Evolutionary conservation across 2,797 vertebrate species (phyloP), one percentile per base, ranked within the genome.

Genomic region (Uromys caudimaculatus): DNA sequence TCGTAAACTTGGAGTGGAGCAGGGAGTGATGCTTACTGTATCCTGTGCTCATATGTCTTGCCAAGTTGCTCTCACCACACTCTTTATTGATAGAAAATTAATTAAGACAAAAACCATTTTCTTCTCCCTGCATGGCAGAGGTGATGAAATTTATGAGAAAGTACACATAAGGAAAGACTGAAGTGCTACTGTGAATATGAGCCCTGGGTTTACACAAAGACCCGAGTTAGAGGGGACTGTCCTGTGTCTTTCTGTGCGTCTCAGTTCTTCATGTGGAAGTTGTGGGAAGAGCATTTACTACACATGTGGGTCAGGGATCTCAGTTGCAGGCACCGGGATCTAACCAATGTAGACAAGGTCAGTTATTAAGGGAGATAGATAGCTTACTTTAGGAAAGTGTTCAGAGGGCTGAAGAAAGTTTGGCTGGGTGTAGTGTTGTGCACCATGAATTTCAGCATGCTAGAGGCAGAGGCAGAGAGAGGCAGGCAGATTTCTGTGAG

Each of bases 31-130:
- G 75, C 76, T 82, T 91, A 83, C 78, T 95, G 52, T 95, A 64
- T 81, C 90, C 84, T 64, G 38, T 94, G 93, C 92, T 97, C 58
- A 91, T 83, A n/a, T 91, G 91, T 58, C 41, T 77, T 54, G 95
- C 97, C 97, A 97, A 90, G 19, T 95, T 94, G 91, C 96, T 95
- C 71, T 96, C 96, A 86, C 91, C 92, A 91, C 64, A 1, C 29
- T 95, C 85, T 91, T 91, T 92, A 91, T 91, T 82, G 95, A 88
- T 90, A 97, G 77, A 97, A 95, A 97, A 90, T 97, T 95, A 93
- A 90, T 94, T 97, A 95, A 95, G 89, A 85, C 76, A 89, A 95
- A 98, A 93, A 88, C 91, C 88, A 90, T 95, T 97, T 97, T 95
- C 85, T 94, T 94, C 50, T 90, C 6, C 41, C 58, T 85, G 54